Evolutionary conservation across 2,797 vertebrate species (phyloP).

Genomic region (Diceros bicornis): DNA sequence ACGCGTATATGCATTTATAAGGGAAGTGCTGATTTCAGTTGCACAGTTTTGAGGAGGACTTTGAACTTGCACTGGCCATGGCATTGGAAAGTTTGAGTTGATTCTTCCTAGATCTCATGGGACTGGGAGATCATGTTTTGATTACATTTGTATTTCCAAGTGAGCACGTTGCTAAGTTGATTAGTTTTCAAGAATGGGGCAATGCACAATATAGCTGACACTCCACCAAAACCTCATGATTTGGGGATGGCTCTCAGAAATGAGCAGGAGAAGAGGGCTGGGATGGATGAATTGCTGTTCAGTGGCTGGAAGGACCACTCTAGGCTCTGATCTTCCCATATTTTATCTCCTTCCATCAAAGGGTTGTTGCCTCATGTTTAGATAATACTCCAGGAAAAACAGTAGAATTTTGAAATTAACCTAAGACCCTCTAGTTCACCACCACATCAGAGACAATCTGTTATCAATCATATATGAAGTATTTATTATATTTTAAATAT

Average conservation of each 20-base stretch:
- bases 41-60: not conserved
- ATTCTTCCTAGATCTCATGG: too few relatives aligned
- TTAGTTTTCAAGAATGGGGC: not conserved
- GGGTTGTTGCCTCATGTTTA: not conserved
- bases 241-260: too few relatives aligned
- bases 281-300: rapidly evolving
- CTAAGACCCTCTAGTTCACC: not conserved
- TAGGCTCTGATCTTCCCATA: not conserved
- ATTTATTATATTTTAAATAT: not conserved
- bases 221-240: not conserved
- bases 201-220: rapidly evolving
- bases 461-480: not conserved
- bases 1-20: rapidly evolving
- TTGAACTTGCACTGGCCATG: not conserved
- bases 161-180: too few relatives aligned
- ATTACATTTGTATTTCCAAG: too few relatives aligned
- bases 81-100: not conserved
- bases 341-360: not conserved
- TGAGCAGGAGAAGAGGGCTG: not conserved
- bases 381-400: not conserved
- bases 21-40: not conserved
- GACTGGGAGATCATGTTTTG: too few relatives aligned
- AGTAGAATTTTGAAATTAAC: not conserved
- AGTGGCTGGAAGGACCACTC: not conserved
- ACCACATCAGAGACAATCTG: not conserved